Evolutionary conservation across 2,113 vertebrate species (phyloP).

Genomic region (Notarius quadriscutis): DNA sequence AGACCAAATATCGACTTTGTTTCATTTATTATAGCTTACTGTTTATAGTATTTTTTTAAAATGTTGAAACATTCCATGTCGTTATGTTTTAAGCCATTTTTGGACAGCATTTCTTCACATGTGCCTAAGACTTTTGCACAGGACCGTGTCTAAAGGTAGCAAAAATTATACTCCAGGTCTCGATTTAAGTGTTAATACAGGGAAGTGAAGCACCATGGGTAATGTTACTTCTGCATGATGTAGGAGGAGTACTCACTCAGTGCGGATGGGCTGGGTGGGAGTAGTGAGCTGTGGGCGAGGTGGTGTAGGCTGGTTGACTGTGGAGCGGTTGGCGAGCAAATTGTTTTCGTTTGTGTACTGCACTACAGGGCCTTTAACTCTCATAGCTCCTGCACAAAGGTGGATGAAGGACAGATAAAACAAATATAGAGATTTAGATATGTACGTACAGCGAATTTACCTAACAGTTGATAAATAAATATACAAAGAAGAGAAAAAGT

Average conservation of each 20-base stretch:
- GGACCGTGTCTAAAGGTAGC: no score
- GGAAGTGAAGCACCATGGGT: background rate
- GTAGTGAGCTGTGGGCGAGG: constrained; percentile 34
- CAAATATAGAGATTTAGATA: no score
- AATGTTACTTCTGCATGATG: background rate
- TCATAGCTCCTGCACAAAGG: constrained; percentile 77
- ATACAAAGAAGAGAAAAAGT: background rate
- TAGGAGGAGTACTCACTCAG: constrained; percentile 66
- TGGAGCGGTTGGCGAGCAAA: constrained; percentile 52
- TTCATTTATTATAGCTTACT: no score
- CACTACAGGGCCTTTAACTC: constrained; percentile 93
- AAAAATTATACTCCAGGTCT: no score
- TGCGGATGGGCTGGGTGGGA: constrained; percentile 52
- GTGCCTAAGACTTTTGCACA: no score
- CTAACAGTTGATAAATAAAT: no score
- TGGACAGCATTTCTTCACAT: no score
- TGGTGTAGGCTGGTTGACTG: constrained; percentile 21
- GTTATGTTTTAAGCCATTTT: no score
- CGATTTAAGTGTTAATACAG: background rate
- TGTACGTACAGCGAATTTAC: no score
- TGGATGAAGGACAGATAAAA: background rate
- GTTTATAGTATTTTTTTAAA: no score
- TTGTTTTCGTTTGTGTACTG: constrained; percentile 84
- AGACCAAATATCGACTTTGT: no score
- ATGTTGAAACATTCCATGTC: no score